phyloP scores from a whole-genome alignment of 1,140 invertebrate genomes.

The Zaprionus nigranus region DNA sequence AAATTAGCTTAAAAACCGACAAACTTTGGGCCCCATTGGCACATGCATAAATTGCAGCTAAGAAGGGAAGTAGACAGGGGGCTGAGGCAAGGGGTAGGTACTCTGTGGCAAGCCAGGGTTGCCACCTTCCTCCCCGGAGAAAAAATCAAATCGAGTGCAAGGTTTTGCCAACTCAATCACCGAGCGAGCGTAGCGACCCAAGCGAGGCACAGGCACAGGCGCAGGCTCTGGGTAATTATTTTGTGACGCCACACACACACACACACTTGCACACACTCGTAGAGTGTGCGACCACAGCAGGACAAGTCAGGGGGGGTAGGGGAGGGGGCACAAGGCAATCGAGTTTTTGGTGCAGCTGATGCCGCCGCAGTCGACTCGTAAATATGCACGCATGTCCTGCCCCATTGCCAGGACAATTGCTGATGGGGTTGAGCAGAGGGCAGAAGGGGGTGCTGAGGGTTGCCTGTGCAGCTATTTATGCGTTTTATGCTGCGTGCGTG shows the following conservation, averaged over 20 bases:
- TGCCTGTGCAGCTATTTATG: constrained; percentile 73
- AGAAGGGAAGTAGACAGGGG: not conserved
- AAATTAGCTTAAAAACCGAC: constrained; percentile 80
- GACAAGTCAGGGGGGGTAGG: not conserved
- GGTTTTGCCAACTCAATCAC: constrained; percentile 81
- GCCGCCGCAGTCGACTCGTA: constrained; percentile 75
- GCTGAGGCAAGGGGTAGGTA: not conserved
- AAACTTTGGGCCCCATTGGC: constrained; percentile 61
- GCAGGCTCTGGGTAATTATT: constrained; percentile 77
- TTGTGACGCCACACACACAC: constrained; percentile 63
- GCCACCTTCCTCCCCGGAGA: constrained; percentile 21
- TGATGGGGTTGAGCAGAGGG: constrained; percentile 38
- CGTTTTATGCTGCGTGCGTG: constrained; percentile 78
- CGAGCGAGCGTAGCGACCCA: constrained; percentile 34
- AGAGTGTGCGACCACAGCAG: constrained; percentile 27
- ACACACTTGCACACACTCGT: not conserved
- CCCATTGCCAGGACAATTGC: constrained; percentile 52
- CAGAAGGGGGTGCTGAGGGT: constrained; percentile 26
- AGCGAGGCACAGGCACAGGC: constrained; percentile 12
- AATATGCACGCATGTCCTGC: constrained; percentile 80
- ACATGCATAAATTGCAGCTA: constrained; percentile 63
- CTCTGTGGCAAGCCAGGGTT: not conserved
- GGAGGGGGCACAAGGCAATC: constrained; percentile 58
- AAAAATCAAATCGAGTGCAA: constrained; percentile 80
- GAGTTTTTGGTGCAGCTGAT: constrained; percentile 82